Evolutionary conservation across 2,888 invertebrate genomes (phyloP).

Genomic region (Villa cingulata): DNA sequence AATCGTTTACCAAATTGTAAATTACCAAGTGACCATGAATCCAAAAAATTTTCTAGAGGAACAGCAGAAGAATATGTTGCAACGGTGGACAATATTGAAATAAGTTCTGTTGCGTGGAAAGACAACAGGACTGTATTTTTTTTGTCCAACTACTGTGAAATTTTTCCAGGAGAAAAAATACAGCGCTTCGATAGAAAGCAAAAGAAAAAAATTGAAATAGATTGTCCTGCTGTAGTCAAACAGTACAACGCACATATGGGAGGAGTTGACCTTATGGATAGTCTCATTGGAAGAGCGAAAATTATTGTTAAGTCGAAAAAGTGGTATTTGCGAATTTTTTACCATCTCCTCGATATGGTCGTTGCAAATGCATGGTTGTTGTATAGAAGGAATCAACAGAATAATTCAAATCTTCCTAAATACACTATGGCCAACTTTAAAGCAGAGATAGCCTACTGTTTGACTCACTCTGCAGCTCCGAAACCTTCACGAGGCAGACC

Average conservation of each 20-base stretch:
- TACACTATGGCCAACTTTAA: no score
- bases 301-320: conserved; percentile 10
- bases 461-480: no score
- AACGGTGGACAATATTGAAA: conserved; percentile 8
- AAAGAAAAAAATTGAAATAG: conserved; percentile 4
- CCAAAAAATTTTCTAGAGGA: conserved; percentile 10
- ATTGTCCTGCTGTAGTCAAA: conserved; percentile 6
- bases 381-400: neutral
- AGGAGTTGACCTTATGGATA: conserved; percentile 11
- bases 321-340: conserved; percentile 4
- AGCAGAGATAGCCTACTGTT: no score
- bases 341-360: conserved; percentile 8
- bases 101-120: conserved; percentile 10
- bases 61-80: conserved; percentile 12
- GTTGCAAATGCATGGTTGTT: conserved; percentile 6
- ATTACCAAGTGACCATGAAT: conserved; percentile 2
- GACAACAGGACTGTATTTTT: conserved; percentile 11
- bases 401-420: no score
- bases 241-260: conserved; percentile 5
- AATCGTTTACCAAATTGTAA: conserved; percentile 2
- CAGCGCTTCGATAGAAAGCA: conserved; percentile 7
- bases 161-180: neutral
- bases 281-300: conserved; percentile 10
- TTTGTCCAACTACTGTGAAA: neutral
- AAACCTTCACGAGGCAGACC: no score